phyloP scores from a whole-genome alignment of 2,113 vertebrate genomes.

The Pteruthius melanotis region DNA sequence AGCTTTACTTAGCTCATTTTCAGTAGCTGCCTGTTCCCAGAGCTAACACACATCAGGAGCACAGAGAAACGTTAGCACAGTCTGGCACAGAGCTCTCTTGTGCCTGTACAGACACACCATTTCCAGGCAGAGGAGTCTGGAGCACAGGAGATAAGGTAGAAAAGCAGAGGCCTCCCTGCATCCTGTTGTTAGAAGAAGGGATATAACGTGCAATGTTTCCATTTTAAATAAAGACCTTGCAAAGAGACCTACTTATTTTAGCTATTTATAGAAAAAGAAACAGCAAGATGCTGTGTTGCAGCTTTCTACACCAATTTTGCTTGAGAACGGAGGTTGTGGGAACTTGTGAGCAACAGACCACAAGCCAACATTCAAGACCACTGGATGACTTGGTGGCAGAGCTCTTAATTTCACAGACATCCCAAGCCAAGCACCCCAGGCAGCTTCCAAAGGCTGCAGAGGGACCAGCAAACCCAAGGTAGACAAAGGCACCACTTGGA shows the following conservation, averaged over 20 bases:
- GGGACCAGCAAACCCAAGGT: neutral
- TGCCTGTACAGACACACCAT: neutral
- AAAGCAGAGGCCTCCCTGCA: neutral
- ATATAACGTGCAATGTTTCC: neutral
- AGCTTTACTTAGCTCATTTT: neutral
- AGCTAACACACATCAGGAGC: neutral
- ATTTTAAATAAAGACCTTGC: neutral
- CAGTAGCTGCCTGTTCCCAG: neutral
- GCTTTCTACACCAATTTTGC: neutral
- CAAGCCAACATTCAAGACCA: neutral
- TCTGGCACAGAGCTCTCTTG: neutral
- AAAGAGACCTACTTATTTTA: neutral
- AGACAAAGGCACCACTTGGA: neutral
- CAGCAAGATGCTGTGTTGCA: neutral
- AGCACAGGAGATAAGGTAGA: neutral
- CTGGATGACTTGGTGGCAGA: neutral
- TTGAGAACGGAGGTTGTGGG: neutral
- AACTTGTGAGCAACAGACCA: neutral
- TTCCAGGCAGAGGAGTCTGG: neutral
- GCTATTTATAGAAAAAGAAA: neutral
- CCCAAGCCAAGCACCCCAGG: neutral
- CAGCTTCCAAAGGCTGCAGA: neutral
- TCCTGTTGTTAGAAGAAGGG: neutral
- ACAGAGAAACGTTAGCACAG: neutral
- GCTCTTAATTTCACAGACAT: neutral